Conservation (phyloP, 2,888 invertebrate species). For the Eustalomyia histrio region DNA sequence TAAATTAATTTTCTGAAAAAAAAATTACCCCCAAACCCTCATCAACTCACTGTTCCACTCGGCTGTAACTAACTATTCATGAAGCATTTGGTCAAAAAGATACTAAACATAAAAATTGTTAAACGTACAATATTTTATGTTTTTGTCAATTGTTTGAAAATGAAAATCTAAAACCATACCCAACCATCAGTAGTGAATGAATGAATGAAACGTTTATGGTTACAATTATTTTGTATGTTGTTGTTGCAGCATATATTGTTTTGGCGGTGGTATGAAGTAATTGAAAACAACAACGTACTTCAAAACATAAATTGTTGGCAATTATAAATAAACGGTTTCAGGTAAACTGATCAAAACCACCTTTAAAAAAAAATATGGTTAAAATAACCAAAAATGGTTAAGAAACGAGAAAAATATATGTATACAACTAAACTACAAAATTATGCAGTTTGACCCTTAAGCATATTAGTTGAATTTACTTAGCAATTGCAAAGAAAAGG, state of each 20-base stretch:
- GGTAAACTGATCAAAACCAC: slow-evolving; percentile 39
- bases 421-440: slow-evolving; percentile 9
- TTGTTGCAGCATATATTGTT: slow-evolving; percentile 24
- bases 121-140: slow-evolving; percentile 11
- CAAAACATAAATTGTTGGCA: slow-evolving; percentile 47
- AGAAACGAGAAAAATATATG: slow-evolving; percentile 24
- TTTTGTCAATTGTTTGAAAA: slow-evolving; percentile 32
- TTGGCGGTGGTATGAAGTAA: slow-evolving; percentile 30
- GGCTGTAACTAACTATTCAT: neutral
- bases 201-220: slow-evolving; percentile 38
- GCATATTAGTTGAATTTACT: slow-evolving; percentile 44
- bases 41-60: slow-evolving; percentile 13
- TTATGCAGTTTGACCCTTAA: slow-evolving; percentile 49
- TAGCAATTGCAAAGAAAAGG: neutral
- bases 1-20: no score
- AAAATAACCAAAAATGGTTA: slow-evolving; percentile 44
- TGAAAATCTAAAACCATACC: slow-evolving; percentile 27
- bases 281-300: slow-evolving; percentile 32
- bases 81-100: slow-evolving; percentile 13
- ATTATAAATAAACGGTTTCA: slow-evolving; percentile 59
- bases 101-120: slow-evolving; percentile 1
- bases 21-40: neutral
- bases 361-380: slow-evolving; percentile 28
- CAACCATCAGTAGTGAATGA: no score
- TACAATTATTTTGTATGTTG: slow-evolving; percentile 13